Evolutionary conservation across 2,888 invertebrate genomes (phyloP), one percentile per base, ranked within the genome.

Genomic region (Drosophila mayaguana): DNA sequence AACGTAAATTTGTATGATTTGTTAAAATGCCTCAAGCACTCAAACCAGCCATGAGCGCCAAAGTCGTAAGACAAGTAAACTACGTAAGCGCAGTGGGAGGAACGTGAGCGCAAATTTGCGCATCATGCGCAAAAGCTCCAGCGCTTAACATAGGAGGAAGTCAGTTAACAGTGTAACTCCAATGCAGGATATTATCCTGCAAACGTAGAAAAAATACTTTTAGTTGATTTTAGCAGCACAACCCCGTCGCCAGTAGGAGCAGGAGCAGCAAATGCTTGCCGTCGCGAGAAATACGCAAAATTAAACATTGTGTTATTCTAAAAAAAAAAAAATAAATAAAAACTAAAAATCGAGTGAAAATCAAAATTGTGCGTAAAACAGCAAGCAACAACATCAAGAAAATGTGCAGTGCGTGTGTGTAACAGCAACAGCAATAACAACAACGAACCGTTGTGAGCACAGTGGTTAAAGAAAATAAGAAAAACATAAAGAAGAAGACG

Each of bases 221-320:
- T 82, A 83, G 83, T 83, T 83, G 85, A 85, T 80, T 80, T 84
- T 75, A 84, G 82, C 75, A 83, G 85, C 69, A 83, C 82, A 80
- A 84, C 78, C 85, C 78, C 85, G 82, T 82, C 85, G 82, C 72
- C 65, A 81, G 78, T 72, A 76, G 59, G 64, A 80, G 80, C 53
- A 77, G 73, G 59, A 77, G 63, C 72, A 72, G 53, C 43, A 54
- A 77, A 69, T 77, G 78, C 74, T 74, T 54, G 48, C 38, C 62
- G 78, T 78, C 83, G 81, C 75, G 75, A 74, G 64, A 54, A 56
- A 72, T 51, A 81, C 79, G 86, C 75, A 68, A 68, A 50, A 63
- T 68, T 63, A 43, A 28, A 46, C 61, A 77, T 63, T 32, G 51
- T 68, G 65, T 65, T 69, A 73, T 63, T 72, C 36, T 65, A 71